Evolutionary conservation across 2,797 vertebrate genomes (phyloP).

Genomic region (Gouania willdenowi): DNA sequence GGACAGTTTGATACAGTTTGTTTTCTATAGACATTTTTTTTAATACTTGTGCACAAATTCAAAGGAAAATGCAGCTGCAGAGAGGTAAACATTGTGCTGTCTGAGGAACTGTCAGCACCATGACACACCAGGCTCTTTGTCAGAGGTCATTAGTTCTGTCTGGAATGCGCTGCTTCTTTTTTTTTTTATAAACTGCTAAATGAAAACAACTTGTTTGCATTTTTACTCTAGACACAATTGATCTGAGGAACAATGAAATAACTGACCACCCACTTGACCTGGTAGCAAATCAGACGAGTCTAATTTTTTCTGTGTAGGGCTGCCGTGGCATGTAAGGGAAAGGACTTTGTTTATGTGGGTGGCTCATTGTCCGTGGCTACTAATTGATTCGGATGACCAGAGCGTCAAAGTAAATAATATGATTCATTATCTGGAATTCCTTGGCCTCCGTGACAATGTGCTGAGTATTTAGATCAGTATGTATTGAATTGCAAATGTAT

Average conservation of each 20-base stretch:
- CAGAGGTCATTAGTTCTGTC: constrained; percentile 43
- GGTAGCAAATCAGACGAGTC: constrained; percentile 28
- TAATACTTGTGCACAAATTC: no score
- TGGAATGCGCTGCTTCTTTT: constrained; percentile 20
- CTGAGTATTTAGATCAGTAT: constrained; percentile 1
- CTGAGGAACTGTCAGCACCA: constrained; percentile 11
- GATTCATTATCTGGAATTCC: constrained; percentile 55
- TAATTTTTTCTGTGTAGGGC: constrained; percentile 40
- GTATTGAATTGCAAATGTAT: constrained; percentile 20
- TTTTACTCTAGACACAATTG: constrained; percentile 43
- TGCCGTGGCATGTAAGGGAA: constrained; percentile 31
- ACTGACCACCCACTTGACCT: constrained; percentile 57
- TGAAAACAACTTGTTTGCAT: constrained; percentile 47
- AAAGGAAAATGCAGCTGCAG: constrained; percentile 14
- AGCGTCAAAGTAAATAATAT: constrained; percentile 60
- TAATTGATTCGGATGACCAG: constrained; percentile 69
- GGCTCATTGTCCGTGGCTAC: constrained; percentile 51
- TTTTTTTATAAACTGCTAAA: constrained; percentile 30
- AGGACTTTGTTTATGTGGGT: constrained; percentile 52
- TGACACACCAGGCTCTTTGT: constrained; percentile 26
- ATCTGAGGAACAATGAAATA: constrained; percentile 43
- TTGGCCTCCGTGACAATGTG: constrained; percentile 7
- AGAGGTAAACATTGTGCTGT: no score
- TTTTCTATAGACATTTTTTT: no score
- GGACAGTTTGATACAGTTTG: no score